Evolutionary conservation across 2,888 invertebrate genomes (phyloP).

Genomic region (Acanthopleura granulata): DNA sequence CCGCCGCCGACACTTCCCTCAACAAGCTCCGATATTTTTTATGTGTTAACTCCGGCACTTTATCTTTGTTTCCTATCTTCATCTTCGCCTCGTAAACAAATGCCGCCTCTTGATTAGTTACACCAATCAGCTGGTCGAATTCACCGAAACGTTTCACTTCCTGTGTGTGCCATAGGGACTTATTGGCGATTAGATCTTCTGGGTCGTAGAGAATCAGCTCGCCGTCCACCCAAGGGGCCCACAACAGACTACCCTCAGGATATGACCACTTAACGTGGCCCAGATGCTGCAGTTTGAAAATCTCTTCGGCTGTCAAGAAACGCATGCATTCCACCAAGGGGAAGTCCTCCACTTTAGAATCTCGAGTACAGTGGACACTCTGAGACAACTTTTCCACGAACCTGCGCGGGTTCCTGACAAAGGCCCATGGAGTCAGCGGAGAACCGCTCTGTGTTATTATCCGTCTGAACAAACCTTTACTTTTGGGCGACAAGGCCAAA

Average conservation of each 20-base stretch:
- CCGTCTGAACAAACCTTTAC: constrained; percentile 44
- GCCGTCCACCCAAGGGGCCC: constrained; percentile 9
- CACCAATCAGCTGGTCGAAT: constrained; percentile 10
- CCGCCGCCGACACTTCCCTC: background rate
- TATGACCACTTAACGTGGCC: background rate
- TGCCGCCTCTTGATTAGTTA: constrained; percentile 12
- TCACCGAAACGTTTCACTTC: background rate
- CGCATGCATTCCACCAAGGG: background rate
- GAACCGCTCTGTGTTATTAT: constrained; percentile 46
- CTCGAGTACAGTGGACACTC: background rate
- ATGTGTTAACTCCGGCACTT: background rate
- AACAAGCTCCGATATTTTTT: background rate
- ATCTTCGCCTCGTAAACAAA: constrained; percentile 4
- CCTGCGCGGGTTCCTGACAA: background rate
- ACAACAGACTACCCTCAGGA: background rate
- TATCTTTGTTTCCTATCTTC: background rate
- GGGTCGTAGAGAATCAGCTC: background rate
- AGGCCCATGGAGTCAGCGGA: background rate
- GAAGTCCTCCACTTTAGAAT: background rate
- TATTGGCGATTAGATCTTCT: background rate
- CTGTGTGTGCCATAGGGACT: background rate
- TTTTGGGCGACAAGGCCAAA: constrained; percentile 39
- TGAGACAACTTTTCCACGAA: background rate
- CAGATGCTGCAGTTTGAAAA: background rate
- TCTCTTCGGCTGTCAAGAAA: background rate